phyloP scores from a whole-genome alignment of 2,113 vertebrate species.

The Hippopotamus amphibius region DNA sequence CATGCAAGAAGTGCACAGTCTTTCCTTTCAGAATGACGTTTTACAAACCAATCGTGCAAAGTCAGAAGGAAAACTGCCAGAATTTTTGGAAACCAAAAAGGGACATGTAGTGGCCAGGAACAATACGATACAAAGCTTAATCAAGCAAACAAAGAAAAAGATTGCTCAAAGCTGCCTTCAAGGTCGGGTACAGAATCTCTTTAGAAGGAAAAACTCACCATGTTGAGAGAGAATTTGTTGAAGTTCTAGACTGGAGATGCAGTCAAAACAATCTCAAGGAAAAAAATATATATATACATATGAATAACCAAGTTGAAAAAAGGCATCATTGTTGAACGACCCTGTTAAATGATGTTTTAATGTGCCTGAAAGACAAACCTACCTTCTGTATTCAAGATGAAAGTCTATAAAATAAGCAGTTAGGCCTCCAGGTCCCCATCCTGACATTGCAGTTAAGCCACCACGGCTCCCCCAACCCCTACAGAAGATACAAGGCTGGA shows the following conservation, averaged over 20 bases:
- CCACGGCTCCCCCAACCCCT: too few species aligned
- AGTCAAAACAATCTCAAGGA: background rate
- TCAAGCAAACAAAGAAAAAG: slow-evolving; percentile 32
- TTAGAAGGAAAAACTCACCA: background rate
- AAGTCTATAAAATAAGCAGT: background rate
- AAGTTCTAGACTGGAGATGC: background rate
- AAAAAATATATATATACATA: background rate
- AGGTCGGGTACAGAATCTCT: background rate
- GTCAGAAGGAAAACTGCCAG: background rate
- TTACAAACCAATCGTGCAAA: background rate
- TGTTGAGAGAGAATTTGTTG: slow-evolving; percentile 12
- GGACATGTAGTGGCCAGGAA: background rate
- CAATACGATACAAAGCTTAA: background rate
- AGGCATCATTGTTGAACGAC: background rate
- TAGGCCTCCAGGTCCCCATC: background rate
- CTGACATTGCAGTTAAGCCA: background rate
- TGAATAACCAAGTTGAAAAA: background rate
- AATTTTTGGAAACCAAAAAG: slow-evolving; percentile 57
- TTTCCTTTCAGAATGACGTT: slow-evolving; percentile 9
- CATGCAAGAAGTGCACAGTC: background rate
- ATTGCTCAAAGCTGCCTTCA: background rate
- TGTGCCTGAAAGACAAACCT: background rate
- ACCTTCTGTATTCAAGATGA: slow-evolving; percentile 12
- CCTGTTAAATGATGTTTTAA: background rate
- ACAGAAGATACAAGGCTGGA: background rate